Conservation (phyloP, 1,140 invertebrate genomes). For the Neocloeon triangulifer region DNA sequence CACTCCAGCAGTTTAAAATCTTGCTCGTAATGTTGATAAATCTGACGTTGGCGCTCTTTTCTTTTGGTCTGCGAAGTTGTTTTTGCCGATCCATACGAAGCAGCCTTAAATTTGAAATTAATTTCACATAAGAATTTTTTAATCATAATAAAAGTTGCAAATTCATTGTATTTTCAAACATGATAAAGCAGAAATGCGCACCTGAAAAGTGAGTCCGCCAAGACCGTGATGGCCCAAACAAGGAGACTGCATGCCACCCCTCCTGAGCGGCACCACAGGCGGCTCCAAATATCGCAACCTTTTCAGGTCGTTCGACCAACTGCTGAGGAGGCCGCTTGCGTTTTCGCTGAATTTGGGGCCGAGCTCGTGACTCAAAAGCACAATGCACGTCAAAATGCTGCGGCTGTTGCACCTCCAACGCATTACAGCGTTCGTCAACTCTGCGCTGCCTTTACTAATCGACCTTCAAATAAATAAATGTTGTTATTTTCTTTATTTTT, state of each 20-base stretch:
- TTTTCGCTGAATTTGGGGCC: too few relatives aligned
- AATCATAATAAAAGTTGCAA: too few relatives aligned
- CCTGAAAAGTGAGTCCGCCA: slow-evolving; percentile 13
- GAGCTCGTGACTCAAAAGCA: slow-evolving; percentile 11
- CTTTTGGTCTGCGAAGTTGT: too few relatives aligned
- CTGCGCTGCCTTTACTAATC: slow-evolving; percentile 3
- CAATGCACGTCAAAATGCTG: slow-evolving; percentile 12
- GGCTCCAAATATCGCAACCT: slow-evolving; percentile 13
- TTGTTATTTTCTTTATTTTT: too few relatives aligned
- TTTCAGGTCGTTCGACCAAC: slow-evolving; percentile 13
- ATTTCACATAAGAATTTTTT: too few relatives aligned
- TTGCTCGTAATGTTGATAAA: background rate
- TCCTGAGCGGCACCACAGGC: slow-evolving; percentile 12
- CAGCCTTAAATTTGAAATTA: too few relatives aligned
- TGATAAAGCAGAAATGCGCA: too few relatives aligned
- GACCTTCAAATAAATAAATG: too few relatives aligned
- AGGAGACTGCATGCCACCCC: slow-evolving; percentile 12
- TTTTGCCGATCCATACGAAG: too few relatives aligned
- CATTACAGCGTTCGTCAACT: slow-evolving; percentile 11
- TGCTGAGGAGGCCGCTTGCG: slow-evolving; percentile 11
- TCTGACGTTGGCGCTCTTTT: too few relatives aligned
- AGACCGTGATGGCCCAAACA: slow-evolving; percentile 14
- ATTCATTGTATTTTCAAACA: too few relatives aligned
- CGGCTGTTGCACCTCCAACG: slow-evolving; percentile 13
- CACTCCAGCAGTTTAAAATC: background rate